Percentiles rank a stretch among this genome's conserved stretches.
Conservation (phyloP, 2,888 invertebrate genomes). For the Dascillus cervinus region DNA sequence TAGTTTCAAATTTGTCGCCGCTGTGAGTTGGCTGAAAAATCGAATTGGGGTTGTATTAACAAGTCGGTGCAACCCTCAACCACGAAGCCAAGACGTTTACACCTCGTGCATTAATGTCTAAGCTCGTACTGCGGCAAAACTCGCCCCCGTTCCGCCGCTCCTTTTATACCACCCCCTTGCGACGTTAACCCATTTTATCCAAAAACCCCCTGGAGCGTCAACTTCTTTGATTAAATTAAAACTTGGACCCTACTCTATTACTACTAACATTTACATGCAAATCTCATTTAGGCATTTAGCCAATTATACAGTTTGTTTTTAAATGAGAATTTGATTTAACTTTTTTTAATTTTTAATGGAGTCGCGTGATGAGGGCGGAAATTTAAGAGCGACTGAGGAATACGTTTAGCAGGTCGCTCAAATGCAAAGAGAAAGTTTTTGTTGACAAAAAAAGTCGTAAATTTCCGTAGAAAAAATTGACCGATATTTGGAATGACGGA, state of each 20-base stretch:
- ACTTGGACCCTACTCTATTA: slow-evolving; percentile 37
- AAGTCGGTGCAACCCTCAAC: slow-evolving; percentile 29
- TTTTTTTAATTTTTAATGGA: too few species aligned
- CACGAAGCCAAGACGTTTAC: slow-evolving; percentile 41
- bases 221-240: slow-evolving; percentile 48
- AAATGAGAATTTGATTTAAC: too few species aligned
- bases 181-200: slow-evolving; percentile 31
- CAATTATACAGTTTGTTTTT: slow-evolving; percentile 27
- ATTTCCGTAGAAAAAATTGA: too few species aligned
- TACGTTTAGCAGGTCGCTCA: too few species aligned
- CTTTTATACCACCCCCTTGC: slow-evolving; percentile 19
- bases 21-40: too few species aligned
- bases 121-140: slow-evolving; percentile 21
- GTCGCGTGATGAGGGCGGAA: too few species aligned
- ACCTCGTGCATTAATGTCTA: slow-evolving; percentile 39
- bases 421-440: too few species aligned
- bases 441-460: too few species aligned
- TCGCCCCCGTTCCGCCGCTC: slow-evolving; percentile 15
- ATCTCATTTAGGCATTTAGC: slow-evolving; percentile 41
- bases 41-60: slow-evolving; percentile 38
- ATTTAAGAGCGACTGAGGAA: too few species aligned
- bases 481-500: too few species aligned
- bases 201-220: slow-evolving; percentile 43
- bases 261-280: slow-evolving; percentile 38
- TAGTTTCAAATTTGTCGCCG: too few species aligned